Percentiles rank a stretch among this genome's conserved stretches.
These are phyloP conservation scores for Panonychus citri DNA, from an alignment of 1,140 invertebrate genomes.

Conservation along the genomic window DNA sequence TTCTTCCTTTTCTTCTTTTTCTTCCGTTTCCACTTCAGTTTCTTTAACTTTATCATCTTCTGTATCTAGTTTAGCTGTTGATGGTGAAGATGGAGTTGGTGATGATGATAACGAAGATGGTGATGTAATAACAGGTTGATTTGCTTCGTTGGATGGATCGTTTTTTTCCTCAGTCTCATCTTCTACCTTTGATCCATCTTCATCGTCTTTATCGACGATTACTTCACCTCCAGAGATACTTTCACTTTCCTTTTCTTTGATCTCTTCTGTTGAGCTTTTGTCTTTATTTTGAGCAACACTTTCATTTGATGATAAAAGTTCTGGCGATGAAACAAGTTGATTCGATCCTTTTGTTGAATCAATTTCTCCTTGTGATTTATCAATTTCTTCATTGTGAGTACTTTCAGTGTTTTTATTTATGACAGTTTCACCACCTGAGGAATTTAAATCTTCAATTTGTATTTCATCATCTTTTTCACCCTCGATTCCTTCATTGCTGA, in stretches of 20 bases:
- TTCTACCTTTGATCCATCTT: neutral
- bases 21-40: neutral
- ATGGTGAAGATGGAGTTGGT: too few species aligned
- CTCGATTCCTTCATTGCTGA: too few species aligned
- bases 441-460: too few species aligned
- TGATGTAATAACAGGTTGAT: neutral
- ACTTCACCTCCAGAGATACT: neutral
- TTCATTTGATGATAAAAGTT: too few species aligned
- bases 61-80: neutral
- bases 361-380: too few species aligned
- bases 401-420: too few species aligned
- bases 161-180: neutral
- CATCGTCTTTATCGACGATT: neutral
- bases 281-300: neutral
- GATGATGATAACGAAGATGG: too few species aligned
- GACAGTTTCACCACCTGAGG: too few species aligned
- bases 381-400: too few species aligned
- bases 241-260: neutral
- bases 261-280: constrained; percentile 1
- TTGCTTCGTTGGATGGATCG: neutral
- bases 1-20: constrained; percentile 8
- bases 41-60: neutral
- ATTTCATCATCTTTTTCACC: too few species aligned
- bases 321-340: too few species aligned
- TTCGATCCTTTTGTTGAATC: too few species aligned